phyloP scores from a whole-genome alignment of 2,113 vertebrate species.

The Sinocyclocheilus anshuiensis region DNA sequence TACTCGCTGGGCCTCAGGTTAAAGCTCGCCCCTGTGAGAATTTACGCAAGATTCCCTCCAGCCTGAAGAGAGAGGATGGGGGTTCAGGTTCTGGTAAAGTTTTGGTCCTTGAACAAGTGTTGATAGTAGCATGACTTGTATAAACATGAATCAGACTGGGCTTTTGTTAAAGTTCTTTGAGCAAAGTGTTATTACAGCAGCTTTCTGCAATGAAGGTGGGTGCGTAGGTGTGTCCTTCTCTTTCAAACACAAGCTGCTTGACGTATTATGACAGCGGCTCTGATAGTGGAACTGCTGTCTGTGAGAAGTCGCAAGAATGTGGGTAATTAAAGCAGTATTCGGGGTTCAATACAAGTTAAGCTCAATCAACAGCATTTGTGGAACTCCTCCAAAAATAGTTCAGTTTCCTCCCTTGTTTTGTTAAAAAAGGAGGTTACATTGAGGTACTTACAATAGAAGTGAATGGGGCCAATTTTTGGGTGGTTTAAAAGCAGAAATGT shows the following conservation, averaged over 20 bases:
- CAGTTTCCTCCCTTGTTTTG: background rate
- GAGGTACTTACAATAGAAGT: background rate
- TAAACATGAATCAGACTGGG: slow-evolving; percentile 19
- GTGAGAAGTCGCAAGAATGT: background rate
- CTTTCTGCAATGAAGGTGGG: background rate
- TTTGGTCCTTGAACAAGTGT: background rate
- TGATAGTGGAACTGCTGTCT: background rate
- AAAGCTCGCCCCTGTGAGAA: background rate
- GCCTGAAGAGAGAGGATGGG: background rate
- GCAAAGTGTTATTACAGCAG: slow-evolving; percentile 24
- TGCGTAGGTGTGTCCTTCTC: slow-evolving; percentile 17
- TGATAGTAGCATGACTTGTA: slow-evolving; percentile 18
- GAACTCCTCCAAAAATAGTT: background rate
- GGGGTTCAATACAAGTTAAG: background rate
- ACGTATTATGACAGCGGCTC: background rate
- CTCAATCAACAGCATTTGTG: slow-evolving; percentile 22
- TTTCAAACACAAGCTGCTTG: slow-evolving; percentile 26
- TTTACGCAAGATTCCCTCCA: background rate
- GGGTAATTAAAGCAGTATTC: background rate
- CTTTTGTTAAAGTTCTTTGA: slow-evolving; percentile 20
- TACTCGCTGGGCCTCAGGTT: background rate
- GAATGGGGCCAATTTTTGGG: background rate
- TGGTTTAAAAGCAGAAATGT: background rate
- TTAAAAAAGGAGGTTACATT: background rate
- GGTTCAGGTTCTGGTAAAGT: background rate